Percentiles rank a stretch among this genome's conserved stretches.
Evolutionary conservation across 2,888 invertebrate genomes (phyloP).

Genomic region (Drosophila yooni): DNA sequence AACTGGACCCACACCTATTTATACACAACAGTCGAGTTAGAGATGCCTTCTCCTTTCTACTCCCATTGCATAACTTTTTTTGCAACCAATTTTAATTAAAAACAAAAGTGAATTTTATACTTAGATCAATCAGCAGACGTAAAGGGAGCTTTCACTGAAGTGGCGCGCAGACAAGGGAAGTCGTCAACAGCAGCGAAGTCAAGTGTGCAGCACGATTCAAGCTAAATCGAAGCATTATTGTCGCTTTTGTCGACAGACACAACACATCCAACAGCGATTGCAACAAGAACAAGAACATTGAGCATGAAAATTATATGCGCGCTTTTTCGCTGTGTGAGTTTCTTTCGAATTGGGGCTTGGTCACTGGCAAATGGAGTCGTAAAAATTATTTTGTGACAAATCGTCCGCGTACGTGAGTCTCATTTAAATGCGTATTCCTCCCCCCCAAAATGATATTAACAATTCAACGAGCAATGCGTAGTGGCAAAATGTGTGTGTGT

Average conservation of each 20-base stretch:
- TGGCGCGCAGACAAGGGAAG: conserved; percentile 32
- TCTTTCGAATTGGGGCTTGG: conserved; percentile 45
- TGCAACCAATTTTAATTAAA: neutral
- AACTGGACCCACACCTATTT: neutral
- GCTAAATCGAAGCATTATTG: conserved; percentile 63
- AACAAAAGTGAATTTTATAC: neutral
- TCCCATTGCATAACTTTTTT: neutral
- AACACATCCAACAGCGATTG: conserved; percentile 7
- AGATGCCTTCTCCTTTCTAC: fast-evolving
- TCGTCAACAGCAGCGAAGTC: conserved; percentile 17
- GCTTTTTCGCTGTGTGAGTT: conserved; percentile 16
- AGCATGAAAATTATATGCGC: conserved; percentile 59
- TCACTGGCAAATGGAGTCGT: conserved; percentile 75
- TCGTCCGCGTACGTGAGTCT: conserved; percentile 84
- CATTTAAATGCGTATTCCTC: conserved; percentile 79
- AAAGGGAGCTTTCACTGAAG: conserved; percentile 24
- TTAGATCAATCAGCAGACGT: conserved; percentile 4
- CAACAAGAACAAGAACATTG: conserved; percentile 15
- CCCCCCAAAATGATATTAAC: conserved; percentile 76
- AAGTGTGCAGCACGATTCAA: conserved; percentile 47
- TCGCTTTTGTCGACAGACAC: conserved; percentile 63
- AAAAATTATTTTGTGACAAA: conserved; percentile 85
- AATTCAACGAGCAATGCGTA: conserved; percentile 63
- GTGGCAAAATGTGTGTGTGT: conserved; percentile 7
- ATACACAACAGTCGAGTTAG: neutral